These are phyloP conservation scores for Fregetta grallaria DNA, from an alignment of 2,113 vertebrate species.

Conservation along the genomic window DNA sequence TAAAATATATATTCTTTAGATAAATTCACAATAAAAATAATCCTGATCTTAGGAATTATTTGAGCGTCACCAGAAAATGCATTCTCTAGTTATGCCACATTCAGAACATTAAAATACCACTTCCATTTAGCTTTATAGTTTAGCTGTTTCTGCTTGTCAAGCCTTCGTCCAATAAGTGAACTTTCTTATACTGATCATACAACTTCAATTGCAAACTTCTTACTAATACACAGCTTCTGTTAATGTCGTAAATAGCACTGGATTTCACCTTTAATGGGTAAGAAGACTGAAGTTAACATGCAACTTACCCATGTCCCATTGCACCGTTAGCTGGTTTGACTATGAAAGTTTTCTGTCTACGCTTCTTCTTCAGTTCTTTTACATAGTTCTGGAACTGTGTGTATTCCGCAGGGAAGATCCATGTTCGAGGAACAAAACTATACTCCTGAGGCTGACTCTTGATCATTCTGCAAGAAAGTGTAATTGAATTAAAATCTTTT, in stretches of 20 bases:
- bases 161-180: not conserved
- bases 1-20: not conserved
- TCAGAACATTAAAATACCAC: not conserved
- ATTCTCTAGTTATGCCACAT: not conserved
- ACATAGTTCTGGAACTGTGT: conserved; percentile 98
- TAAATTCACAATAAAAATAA: not conserved
- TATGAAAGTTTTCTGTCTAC: conserved; percentile 97
- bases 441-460: conserved; percentile 95
- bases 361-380: conserved; percentile 93
- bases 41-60: not conserved
- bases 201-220: not conserved
- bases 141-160: not conserved
- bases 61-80: not conserved
- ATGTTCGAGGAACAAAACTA: conserved; percentile 93
- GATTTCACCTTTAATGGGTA: not conserved
- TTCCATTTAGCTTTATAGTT: not conserved
- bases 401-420: conserved; percentile 97
- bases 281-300: not conserved
- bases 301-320: conserved; percentile 96
- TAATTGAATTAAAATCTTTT: not conserved
- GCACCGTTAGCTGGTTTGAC: conserved; percentile 97
- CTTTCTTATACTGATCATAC: not conserved
- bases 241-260: not conserved
- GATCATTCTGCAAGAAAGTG: conserved; percentile 86
- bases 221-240: not conserved